Evolutionary conservation across 1,140 invertebrate genomes (phyloP).

Genomic region (Ceratoteleas bidentatus): DNA sequence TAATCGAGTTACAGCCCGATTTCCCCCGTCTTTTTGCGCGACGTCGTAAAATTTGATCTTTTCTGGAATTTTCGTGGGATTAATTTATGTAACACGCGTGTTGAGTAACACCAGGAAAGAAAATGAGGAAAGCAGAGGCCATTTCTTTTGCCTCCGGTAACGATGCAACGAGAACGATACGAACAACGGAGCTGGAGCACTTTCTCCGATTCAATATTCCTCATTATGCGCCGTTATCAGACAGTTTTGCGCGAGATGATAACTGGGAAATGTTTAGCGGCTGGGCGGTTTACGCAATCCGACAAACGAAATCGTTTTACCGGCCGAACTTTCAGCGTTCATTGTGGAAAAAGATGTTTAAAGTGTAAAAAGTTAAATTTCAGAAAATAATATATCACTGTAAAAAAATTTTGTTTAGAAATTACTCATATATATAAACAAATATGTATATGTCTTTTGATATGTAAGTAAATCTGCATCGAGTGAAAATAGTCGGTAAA

Average conservation of each 20-base stretch:
- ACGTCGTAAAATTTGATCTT: constrained; percentile 23
- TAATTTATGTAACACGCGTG: constrained; percentile 30
- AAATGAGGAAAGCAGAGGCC: constrained; percentile 45
- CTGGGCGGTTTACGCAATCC: background rate
- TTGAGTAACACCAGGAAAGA: constrained; percentile 61
- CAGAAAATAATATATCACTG: too few relatives aligned
- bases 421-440: too few relatives aligned
- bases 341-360: too few relatives aligned
- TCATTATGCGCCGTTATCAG: constrained; percentile 43
- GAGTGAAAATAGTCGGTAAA: too few relatives aligned
- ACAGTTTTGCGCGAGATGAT: constrained; percentile 12
- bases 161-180: constrained; percentile 34
- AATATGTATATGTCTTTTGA: too few relatives aligned
- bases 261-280: constrained; percentile 22
- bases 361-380: too few relatives aligned
- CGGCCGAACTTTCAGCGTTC: too few relatives aligned
- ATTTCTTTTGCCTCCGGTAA: constrained; percentile 38
- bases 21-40: constrained; percentile 19
- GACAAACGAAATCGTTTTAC: too few relatives aligned
- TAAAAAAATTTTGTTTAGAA: too few relatives aligned
- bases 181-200: constrained; percentile 54
- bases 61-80: constrained; percentile 45
- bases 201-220: constrained; percentile 55
- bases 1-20: constrained; percentile 25
- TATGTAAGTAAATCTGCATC: too few relatives aligned